Base-by-base conservation (phyloP, 2,888 invertebrate genomes). In the Drosophila phalerata region DNA sequence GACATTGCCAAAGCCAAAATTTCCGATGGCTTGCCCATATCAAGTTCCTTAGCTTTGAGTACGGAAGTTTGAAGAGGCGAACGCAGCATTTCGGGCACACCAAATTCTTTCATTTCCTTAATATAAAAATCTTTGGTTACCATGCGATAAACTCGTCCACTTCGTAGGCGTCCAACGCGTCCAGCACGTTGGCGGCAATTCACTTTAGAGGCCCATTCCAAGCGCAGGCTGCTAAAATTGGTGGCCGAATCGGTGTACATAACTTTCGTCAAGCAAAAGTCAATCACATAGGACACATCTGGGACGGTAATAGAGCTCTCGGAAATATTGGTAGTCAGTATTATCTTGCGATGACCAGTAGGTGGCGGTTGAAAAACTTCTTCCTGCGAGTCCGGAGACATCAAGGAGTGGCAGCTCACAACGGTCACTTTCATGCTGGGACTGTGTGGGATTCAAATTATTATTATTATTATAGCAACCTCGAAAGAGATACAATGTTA, bases 251-350 rank as follows among this genome's bases (percentile, higher is more conserved):
- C 97, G 51, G 96, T 95, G 5, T 96, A 93, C 81, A 98, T 92
- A 37, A 95, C 94, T 93, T 98, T 98, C 68, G 97, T 97, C 69
- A 98, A 93, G 92, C 98, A 99, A 92, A 97, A 98, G 93, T 99
- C 99, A 85, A 99, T 96, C 51, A 99, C 98, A 92, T 96, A 98
- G 92, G 95, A 96, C 17, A 97, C 95, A 91, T 98, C 97, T 0
- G 97, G 95, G 8, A 98, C 97, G 0, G 98, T 98, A 79, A 98
- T 96, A 52, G 97, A 97, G 92, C 97, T 97, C 93, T 98, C 98
- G 0, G 98, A 97, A 77, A 98, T 97, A 92, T 98, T 98, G 8
- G 98, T 98, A 0, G 98, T 95, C 40, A 98, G 93, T 85, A 98
- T 97, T 51, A 98, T 94, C 92, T 98, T 98, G 68, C 98, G 94